Evolutionary conservation across 53 echinoderm and acorn worm species (phyloP).

Genomic region (Astropecten irregularis): DNA sequence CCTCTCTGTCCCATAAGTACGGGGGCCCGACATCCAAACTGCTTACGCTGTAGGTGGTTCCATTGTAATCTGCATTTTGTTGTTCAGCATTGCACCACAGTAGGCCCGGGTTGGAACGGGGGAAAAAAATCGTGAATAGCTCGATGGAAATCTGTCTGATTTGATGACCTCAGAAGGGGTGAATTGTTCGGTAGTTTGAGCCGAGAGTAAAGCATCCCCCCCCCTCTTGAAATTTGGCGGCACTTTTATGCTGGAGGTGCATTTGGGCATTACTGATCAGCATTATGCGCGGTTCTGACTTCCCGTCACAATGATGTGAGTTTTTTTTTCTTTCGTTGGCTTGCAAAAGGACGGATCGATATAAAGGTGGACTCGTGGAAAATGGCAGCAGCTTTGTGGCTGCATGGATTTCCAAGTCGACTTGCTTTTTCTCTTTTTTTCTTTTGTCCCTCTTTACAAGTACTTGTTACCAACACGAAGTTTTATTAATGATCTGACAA

Average conservation of each 20-base stretch:
- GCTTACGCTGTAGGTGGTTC: no score
- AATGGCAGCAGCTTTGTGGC: neutral
- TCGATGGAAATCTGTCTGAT: slow-evolving; percentile 5
- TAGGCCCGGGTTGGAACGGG: no score
- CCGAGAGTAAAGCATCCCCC: no score
- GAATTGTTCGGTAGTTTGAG: neutral
- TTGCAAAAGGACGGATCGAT: no score
- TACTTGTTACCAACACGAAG: neutral
- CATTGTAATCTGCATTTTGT: no score
- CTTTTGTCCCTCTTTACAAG: neutral
- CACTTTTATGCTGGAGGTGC: neutral
- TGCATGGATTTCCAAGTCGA: no score
- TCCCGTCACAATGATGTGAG: neutral
- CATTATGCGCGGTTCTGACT: neutral
- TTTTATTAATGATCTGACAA: slow-evolving; percentile 7
- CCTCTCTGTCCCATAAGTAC: no score
- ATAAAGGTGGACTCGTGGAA: no score
- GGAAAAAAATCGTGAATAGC: slow-evolving; percentile 1
- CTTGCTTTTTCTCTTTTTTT: neutral
- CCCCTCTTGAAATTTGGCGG: slow-evolving; percentile 4
- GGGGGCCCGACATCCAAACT: no score
- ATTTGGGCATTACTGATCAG: slow-evolving; percentile 18
- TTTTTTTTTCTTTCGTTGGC: neutral
- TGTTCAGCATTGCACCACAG: no score
- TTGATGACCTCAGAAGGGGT: slow-evolving; percentile 27